phyloP scores from a whole-genome alignment of 2,888 invertebrate genomes.

The Eupithecia subfuscata region DNA sequence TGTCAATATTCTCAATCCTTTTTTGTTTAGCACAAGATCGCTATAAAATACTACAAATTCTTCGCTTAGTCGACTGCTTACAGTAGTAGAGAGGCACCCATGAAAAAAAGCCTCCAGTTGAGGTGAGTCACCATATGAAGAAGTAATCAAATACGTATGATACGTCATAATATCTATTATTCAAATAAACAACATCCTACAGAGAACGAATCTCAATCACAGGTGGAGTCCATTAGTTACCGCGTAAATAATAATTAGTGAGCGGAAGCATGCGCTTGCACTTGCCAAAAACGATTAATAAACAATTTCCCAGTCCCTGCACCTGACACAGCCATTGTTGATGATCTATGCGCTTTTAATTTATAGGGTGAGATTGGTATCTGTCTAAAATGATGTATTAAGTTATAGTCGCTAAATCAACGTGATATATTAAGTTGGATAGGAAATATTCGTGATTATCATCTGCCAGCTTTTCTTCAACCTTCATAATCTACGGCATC shows the following conservation, averaged over 20 bases:
- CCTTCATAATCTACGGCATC: too few relatives aligned
- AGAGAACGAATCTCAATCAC: constrained; percentile 40
- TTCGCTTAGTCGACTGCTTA: not conserved
- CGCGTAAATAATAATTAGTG: constrained; percentile 60
- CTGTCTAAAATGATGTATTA: not conserved
- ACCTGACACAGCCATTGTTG: constrained; percentile 34
- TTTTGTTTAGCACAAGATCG: not conserved
- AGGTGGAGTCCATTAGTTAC: constrained; percentile 51
- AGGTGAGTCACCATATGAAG: not conserved
- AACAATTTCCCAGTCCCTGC: constrained; percentile 27
- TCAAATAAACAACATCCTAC: constrained; percentile 19
- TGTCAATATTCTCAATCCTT: too few relatives aligned
- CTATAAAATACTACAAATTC: not conserved
- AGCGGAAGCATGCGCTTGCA: constrained; percentile 52
- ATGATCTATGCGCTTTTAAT: not conserved
- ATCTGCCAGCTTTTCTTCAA: not conserved
- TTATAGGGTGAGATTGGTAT: not conserved
- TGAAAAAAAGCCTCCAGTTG: not conserved
- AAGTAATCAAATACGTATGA: not conserved
- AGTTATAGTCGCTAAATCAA: not conserved
- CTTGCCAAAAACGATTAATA: constrained; percentile 65
- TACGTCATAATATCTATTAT: not conserved
- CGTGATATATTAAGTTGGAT: not conserved
- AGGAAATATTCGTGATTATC: not conserved
- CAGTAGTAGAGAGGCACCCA: not conserved